A percentile compares a stretch with the other conserved stretches of the same genome.
phyloP scores from a whole-genome alignment of 1,140 invertebrate species.

The Riptortus pedestris region DNA sequence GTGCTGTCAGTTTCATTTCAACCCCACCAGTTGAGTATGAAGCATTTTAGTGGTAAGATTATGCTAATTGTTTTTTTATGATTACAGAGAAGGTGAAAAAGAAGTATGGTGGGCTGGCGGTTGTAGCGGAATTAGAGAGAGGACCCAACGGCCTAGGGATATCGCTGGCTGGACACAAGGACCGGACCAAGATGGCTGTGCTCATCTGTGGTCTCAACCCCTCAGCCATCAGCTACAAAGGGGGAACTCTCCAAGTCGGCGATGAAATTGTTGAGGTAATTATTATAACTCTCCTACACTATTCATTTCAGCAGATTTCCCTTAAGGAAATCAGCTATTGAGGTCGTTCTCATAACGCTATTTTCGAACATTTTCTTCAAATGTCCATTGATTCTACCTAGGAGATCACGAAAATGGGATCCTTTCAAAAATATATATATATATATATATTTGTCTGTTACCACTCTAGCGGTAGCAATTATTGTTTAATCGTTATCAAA shows the following conservation, averaged over 20 bases:
- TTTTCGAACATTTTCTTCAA: no score
- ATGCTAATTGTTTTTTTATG: no score
- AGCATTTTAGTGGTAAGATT: no score
- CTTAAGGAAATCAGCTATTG: no score
- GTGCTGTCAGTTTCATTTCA: no score
- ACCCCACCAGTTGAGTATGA: no score
- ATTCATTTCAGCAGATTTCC: no score
- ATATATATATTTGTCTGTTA: conserved; percentile 4
- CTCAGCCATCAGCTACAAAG: conserved; percentile 63
- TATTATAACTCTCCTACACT: conserved; percentile 10
- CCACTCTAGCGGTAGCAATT: no score
- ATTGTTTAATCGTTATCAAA: no score
- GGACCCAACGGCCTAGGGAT: conserved; percentile 66
- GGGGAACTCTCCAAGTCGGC: conserved; percentile 71
- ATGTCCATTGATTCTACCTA: no score
- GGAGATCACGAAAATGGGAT: no score
- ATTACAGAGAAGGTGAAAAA: conserved; percentile 80
- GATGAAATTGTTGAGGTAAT: conserved; percentile 90
- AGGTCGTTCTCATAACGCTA: no score
- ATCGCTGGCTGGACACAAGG: conserved; percentile 85
- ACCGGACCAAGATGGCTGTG: conserved; percentile 88
- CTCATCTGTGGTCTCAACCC: conserved; percentile 92
- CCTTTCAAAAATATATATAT: conserved; percentile 15
- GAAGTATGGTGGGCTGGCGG: conserved; percentile 72
- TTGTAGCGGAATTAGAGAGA: conserved; percentile 60